Conservation (phyloP, 2,888 invertebrate genomes). For the Luperina nickerlii region DNA sequence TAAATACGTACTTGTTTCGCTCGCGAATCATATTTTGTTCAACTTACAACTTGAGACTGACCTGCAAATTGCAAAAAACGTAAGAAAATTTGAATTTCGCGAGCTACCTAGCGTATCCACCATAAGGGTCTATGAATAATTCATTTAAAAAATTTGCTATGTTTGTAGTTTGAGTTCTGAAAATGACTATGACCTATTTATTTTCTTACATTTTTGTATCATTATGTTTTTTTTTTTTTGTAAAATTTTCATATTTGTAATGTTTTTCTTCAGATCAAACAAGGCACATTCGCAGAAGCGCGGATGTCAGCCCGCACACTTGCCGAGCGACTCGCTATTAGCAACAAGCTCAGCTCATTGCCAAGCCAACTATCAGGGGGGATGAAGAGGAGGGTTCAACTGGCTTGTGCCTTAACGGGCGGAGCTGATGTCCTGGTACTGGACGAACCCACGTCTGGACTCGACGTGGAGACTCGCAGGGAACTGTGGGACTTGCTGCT, state of each 20-base stretch:
- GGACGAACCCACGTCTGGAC: conserved; percentile 93
- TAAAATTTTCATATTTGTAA: background rate
- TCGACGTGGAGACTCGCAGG: conserved; percentile 77
- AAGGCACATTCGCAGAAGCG: conserved; percentile 63
- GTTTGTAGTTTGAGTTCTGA: background rate
- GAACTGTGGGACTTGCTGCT: conserved; percentile 74
- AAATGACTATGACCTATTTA: no score
- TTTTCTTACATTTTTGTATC: background rate
- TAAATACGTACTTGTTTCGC: background rate
- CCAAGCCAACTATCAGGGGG: conserved; percentile 95
- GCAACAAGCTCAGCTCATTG: conserved; percentile 91
- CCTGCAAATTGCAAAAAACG: background rate
- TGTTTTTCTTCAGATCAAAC: conserved; percentile 80
- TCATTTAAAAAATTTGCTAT: background rate
- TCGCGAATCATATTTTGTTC: no score
- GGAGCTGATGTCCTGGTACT: conserved; percentile 92
- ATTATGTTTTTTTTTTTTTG: background rate
- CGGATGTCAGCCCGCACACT: conserved; percentile 59
- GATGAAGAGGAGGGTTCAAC: conserved; percentile 95
- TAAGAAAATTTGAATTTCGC: background rate
- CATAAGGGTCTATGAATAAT: background rate
- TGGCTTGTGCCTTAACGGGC: conserved; percentile 96
- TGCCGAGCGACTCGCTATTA: conserved; percentile 68
- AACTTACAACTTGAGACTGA: background rate
- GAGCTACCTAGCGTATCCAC: no score